These are phyloP conservation scores for Eristalis tenax DNA, from an alignment of 2,888 invertebrate genomes.

Conservation along the genomic window DNA sequence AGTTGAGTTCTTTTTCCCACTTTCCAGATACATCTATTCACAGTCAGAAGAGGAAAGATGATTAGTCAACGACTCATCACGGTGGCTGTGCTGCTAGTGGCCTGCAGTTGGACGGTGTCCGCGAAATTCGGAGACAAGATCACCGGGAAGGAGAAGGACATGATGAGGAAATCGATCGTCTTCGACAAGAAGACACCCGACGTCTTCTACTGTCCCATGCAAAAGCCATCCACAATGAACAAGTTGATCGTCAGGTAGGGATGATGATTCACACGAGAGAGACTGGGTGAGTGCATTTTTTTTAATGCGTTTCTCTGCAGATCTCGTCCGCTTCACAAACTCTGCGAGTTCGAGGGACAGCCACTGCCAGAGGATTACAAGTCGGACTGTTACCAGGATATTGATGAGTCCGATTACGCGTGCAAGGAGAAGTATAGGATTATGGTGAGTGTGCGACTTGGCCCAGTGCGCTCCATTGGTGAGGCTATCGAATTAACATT, in stretches of 20 bases:
- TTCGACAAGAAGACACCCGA: constrained; percentile 90
- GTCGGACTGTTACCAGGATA: constrained; percentile 90
- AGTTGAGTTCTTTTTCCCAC: not conserved
- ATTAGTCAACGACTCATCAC: constrained; percentile 47
- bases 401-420: constrained; percentile 89
- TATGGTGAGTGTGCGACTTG: constrained; percentile 83
- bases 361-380: constrained; percentile 87
- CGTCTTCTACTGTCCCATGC: constrained; percentile 90
- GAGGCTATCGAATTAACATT: constrained; percentile 25
- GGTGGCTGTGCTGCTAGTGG: constrained; percentile 50
- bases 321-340: constrained; percentile 86
- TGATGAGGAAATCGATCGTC: constrained; percentile 89
- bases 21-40: constrained; percentile 5
- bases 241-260: constrained; percentile 86
- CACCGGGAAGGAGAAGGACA: constrained; percentile 84
- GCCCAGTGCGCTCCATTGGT: not conserved
- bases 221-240: constrained; percentile 88
- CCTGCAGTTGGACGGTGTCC: constrained; percentile 70
- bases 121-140: constrained; percentile 77
- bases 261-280: not conserved
- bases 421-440: constrained; percentile 91
- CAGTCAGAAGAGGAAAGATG: constrained; percentile 46
- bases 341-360: constrained; percentile 89
- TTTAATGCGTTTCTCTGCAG: constrained; percentile 75
- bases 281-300: not conserved